Evolutionary conservation across 2,797 vertebrate species (phyloP).

Genomic region (Halcyon smyrnensis): DNA sequence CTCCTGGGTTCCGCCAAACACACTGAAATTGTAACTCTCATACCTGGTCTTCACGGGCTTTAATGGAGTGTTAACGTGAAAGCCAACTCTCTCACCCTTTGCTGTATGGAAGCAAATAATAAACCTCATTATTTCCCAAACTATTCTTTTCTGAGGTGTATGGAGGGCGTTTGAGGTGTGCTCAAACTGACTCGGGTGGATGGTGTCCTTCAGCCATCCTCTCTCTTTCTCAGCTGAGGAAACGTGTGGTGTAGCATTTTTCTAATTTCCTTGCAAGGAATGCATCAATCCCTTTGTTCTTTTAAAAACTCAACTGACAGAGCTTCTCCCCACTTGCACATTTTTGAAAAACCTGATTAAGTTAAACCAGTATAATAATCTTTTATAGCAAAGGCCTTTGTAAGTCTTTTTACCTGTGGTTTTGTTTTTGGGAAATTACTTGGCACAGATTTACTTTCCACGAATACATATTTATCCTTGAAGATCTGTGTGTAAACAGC

Average conservation of each 20-base stretch:
- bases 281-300: not conserved
- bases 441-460: not conserved
- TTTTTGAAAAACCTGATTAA: not conserved
- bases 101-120: not conserved
- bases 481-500: not conserved
- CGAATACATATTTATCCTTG: not conserved
- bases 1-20: not conserved
- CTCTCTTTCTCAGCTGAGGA: not conserved
- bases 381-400: not conserved
- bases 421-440: not conserved
- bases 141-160: not conserved
- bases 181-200: not conserved
- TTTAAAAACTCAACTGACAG: not conserved
- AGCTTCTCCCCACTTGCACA: not conserved
- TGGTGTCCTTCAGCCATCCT: not conserved
- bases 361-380: not conserved
- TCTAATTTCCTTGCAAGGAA: not conserved
- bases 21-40: not conserved
- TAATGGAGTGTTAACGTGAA: not conserved
- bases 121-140: not conserved
- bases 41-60: not conserved
- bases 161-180: not conserved
- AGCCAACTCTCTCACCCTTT: not conserved
- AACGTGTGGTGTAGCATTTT: not conserved
- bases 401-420: not conserved